These are phyloP conservation scores for Diarsia rubi DNA, from an alignment of 2,888 invertebrate species.

Conservation along the genomic window DNA sequence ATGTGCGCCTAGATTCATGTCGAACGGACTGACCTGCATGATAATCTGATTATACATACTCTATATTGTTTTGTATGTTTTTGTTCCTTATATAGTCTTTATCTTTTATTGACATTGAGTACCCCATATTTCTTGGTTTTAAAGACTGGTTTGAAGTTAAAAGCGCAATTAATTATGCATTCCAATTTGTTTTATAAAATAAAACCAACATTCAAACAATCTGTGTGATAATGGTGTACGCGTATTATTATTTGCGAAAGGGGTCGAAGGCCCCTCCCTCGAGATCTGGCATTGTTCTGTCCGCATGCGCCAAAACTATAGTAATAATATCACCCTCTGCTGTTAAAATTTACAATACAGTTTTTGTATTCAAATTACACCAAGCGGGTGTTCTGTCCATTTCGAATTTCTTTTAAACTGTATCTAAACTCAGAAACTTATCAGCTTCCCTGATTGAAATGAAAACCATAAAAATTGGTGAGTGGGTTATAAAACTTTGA, in stretches of 20 bases:
- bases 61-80: constrained; percentile 77
- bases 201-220: constrained; percentile 68
- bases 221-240: constrained; percentile 68
- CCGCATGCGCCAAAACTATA: constrained; percentile 71
- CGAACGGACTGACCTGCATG: constrained; percentile 82
- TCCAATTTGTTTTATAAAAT: constrained; percentile 57
- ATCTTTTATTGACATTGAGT: constrained; percentile 61
- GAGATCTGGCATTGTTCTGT: constrained; percentile 74
- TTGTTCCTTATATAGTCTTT: constrained; percentile 74
- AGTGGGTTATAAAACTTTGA: constrained; percentile 75
- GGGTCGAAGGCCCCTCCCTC: constrained; percentile 75
- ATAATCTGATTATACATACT: constrained; percentile 86
- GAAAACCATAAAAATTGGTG: constrained; percentile 75
- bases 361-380: constrained; percentile 60
- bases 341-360: constrained; percentile 55
- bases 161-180: constrained; percentile 54
- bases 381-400: constrained; percentile 39
- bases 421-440: constrained; percentile 56
- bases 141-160: constrained; percentile 42
- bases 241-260: constrained; percentile 76
- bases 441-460: constrained; percentile 65
- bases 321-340: constrained; percentile 72
- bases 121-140: constrained; percentile 47
- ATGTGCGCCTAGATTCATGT: constrained; percentile 79
- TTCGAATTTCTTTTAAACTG: constrained; percentile 60